Base-by-base conservation (phyloP, 2,797 vertebrate species). In the Sebastes vulpes region DNA sequence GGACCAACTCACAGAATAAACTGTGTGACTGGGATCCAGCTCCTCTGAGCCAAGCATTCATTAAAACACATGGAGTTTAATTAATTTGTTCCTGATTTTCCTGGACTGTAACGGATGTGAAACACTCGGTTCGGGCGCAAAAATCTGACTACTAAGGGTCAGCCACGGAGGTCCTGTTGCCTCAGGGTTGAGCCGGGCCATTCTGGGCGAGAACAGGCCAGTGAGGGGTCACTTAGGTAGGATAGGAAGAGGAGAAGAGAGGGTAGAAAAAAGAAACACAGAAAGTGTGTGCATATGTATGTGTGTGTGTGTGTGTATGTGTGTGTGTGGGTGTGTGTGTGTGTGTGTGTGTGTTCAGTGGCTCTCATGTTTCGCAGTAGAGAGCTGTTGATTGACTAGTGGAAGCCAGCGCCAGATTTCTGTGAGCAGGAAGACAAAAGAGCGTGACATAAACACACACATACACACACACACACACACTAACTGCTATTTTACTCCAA, bases 361-460 rank as follows among this genome's bases (percentile, higher is more conserved):
- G 14, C 60, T 79, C 76, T 89, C 77, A 73, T 61, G 73, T 84
- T 90, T 86, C 77, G 2, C 85, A 75, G 72, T 52, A 65, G 72
- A 82, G 72, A 82, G 74, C 82, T 77, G 85, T 54, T 88, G 83
- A 89, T 82, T 87, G 85, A 89, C 81, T 61, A n/a, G 67, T 76
- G 72, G 88, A 85, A 74, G 72, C 72, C 79, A 79, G 64, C 3
- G 63, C 66, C 88, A 90, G 69, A 82, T 86, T 84, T 86, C 79
- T 89, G 80, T 80, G 72, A 48, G 72, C 53, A 81, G 56, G 72
- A 85, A 89, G 82, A 92, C 88, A 89, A 84, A 84, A 82, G 69
- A 83, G 71, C 16, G 12, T 83, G 69, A 77, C 76, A 74, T 65
- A 86, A 72, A 89, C n/a, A 75, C 71, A 58, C 52, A 59, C 75